Percentiles rank a stretch among this genome's conserved stretches.
Evolutionary conservation across 2,113 vertebrate species (phyloP).

Genomic region (Corythoichthys haematopterus): DNA sequence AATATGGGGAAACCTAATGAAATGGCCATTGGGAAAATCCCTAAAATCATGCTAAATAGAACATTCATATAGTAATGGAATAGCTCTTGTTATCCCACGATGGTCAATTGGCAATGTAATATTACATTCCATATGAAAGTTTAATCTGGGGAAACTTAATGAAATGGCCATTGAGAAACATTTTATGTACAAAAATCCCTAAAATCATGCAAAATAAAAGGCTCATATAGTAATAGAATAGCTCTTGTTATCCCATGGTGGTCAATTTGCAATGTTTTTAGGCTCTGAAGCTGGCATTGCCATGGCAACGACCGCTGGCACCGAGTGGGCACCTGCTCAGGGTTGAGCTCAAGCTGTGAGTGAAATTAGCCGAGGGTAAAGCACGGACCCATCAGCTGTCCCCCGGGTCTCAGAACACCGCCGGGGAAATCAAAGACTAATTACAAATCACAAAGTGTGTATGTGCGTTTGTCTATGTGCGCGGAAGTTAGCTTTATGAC

Average conservation of each 20-base stretch:
- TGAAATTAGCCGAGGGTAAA: slow-evolving; percentile 65
- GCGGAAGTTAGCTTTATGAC: slow-evolving; percentile 28
- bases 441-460: slow-evolving; percentile 51
- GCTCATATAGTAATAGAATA: slow-evolving; percentile 15
- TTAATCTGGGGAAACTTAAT: background rate
- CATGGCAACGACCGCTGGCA: slow-evolving; percentile 61
- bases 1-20: too few species aligned
- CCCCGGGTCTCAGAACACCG: slow-evolving; percentile 47
- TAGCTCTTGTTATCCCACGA: slow-evolving; percentile 24
- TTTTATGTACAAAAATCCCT: background rate
- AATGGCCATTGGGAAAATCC: background rate
- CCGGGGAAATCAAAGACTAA: slow-evolving; percentile 64
- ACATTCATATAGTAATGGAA: slow-evolving; percentile 14
- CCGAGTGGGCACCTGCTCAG: slow-evolving; percentile 63
- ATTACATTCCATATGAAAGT: too few species aligned
- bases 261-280: slow-evolving; percentile 48
- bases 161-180: background rate
- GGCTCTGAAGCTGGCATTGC: slow-evolving; percentile 51
- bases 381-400: slow-evolving; percentile 57
- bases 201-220: background rate
- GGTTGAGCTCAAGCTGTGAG: slow-evolving; percentile 61
- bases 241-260: slow-evolving; percentile 30
- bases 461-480: slow-evolving; percentile 2
- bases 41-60: background rate
- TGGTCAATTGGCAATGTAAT: slow-evolving; percentile 22